Percentiles rank a stretch among this genome's conserved stretches.
phyloP scores from a whole-genome alignment of 2,888 invertebrate genomes.

The Nasonia oneida region DNA sequence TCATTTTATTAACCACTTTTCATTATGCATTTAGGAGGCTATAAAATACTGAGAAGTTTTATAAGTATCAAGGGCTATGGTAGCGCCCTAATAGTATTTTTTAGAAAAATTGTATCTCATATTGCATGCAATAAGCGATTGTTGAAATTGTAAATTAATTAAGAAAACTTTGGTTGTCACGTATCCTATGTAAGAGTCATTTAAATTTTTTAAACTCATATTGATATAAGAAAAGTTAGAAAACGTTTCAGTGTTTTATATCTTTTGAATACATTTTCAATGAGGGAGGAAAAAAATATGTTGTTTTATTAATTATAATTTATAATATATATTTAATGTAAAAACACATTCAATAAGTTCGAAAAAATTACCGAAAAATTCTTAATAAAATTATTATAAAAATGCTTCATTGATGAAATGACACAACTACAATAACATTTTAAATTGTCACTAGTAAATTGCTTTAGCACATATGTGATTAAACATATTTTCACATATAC shows the following conservation, averaged over 20 bases:
- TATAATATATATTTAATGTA: constrained; percentile 36
- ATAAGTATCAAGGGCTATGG: too few species aligned
- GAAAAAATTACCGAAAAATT: constrained; percentile 47
- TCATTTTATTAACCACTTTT: neutral
- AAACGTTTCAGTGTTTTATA: neutral
- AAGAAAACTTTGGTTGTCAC: neutral
- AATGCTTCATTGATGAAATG: constrained; percentile 46
- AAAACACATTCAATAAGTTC: constrained; percentile 45
- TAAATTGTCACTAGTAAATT: constrained; percentile 41
- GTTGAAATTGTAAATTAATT: neutral
- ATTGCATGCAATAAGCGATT: neutral
- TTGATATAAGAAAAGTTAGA: neutral
- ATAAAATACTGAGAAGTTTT: neutral
- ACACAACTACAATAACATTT: constrained; percentile 48
- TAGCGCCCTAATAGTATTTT: neutral
- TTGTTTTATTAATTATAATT: constrained; percentile 23
- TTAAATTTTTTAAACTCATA: neutral
- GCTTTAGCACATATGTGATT: constrained; percentile 29
- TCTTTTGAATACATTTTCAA: neutral
- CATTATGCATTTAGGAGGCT: neutral
- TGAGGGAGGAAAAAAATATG: constrained; percentile 26
- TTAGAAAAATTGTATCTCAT: neutral
- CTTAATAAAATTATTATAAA: constrained; percentile 57
- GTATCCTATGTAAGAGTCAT: neutral
- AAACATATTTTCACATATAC: constrained; percentile 25